Evolutionary conservation across 1,140 invertebrate genomes (phyloP).

Genomic region (Drosophila albomicans): DNA sequence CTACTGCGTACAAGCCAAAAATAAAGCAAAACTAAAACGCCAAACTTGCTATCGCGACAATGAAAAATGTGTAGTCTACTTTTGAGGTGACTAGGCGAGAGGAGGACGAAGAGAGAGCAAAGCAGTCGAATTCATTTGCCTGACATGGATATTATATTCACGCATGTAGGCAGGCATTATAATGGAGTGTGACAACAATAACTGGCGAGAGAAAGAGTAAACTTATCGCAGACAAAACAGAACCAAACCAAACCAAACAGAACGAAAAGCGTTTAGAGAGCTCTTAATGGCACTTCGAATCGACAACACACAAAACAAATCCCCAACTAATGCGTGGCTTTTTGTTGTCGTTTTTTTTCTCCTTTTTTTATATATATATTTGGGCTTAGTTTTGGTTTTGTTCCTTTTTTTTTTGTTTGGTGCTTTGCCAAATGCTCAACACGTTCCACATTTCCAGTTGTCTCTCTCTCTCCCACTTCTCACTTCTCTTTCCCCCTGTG

Average conservation of each 20-base stretch:
- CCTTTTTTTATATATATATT: no score
- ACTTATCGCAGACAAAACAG: conserved; percentile 30
- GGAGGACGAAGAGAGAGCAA: no score
- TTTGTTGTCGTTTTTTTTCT: conserved; percentile 30
- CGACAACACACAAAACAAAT: conserved; percentile 41
- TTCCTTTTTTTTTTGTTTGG: conserved; percentile 25
- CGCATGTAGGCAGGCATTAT: not conserved
- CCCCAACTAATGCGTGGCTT: conserved; percentile 44
- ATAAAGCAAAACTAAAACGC: conserved; percentile 21
- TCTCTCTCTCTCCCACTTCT: not conserved
- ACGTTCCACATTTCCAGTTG: conserved; percentile 52
- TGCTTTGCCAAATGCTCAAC: conserved; percentile 68
- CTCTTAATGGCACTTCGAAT: conserved; percentile 42
- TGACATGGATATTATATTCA: conserved; percentile 23
- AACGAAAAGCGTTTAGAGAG: conserved; percentile 21
- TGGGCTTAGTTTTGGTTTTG: conserved; percentile 40
- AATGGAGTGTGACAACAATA: conserved; percentile 25
- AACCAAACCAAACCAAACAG: conserved; percentile 1
- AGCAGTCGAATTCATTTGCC: not conserved
- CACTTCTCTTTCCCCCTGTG: not conserved
- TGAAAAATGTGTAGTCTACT: conserved; percentile 46
- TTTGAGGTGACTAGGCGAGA: not conserved
- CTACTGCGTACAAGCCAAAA: conserved; percentile 16
- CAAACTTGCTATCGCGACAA: conserved; percentile 40
- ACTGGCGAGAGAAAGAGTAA: not conserved